Conservation (phyloP, 1,140 invertebrate genomes). For the Pseudachorutes palmiensis region DNA sequence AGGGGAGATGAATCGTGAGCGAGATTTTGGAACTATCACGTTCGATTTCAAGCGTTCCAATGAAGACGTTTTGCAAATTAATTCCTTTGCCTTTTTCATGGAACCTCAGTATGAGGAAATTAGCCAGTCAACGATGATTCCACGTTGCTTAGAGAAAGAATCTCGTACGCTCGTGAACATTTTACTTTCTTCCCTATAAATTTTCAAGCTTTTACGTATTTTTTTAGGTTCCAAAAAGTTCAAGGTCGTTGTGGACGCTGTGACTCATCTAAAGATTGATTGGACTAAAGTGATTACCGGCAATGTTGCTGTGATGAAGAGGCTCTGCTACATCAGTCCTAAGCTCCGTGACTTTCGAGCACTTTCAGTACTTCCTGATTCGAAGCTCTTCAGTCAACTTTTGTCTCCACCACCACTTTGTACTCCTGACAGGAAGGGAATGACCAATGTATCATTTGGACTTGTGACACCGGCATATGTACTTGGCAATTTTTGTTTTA, state of each 20-base stretch:
- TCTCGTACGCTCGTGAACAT: background rate
- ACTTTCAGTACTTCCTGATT: background rate
- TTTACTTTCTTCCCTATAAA: background rate
- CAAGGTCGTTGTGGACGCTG: background rate
- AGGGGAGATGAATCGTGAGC: background rate
- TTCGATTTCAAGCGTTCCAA: constrained; percentile 7
- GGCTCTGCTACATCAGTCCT: constrained; percentile 18
- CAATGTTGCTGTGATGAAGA: background rate
- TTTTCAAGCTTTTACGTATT: background rate
- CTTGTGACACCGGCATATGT: background rate
- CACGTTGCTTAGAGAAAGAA: background rate
- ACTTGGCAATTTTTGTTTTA: background rate
- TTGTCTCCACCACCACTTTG: background rate
- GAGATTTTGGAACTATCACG: constrained; percentile 14
- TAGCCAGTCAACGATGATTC: background rate
- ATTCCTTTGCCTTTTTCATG: background rate
- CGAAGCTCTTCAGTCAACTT: constrained; percentile 13
- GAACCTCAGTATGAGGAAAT: background rate
- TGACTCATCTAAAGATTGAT: background rate
- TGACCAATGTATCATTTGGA: background rate
- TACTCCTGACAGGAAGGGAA: background rate
- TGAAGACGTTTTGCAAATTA: background rate
- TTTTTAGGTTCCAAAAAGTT: background rate
- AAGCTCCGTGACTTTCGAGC: constrained; percentile 27
- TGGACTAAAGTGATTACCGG: background rate